Conservation (phyloP, 2,888 invertebrate species). For the Stenurella melanura region DNA sequence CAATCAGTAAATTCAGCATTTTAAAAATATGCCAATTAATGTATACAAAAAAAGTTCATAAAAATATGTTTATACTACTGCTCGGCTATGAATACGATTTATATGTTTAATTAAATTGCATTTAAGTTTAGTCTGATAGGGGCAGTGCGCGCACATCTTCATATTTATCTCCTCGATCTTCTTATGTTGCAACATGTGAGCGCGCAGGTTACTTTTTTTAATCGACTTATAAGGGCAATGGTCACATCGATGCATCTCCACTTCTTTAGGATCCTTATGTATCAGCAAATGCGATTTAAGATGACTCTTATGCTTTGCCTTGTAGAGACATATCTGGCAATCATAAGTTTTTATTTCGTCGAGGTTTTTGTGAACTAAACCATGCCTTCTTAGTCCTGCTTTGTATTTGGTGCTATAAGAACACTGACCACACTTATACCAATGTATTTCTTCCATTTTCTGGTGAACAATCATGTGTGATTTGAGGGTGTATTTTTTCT, state of each 20-base stretch:
- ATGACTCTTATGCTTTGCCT: conserved; percentile 5
- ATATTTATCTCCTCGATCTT: conserved; percentile 7
- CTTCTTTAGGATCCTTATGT: conserved; percentile 18
- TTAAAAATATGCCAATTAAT: no score
- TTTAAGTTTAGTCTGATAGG: conserved; percentile 32
- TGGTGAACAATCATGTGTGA: background rate
- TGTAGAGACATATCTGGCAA: background rate
- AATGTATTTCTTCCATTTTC: background rate
- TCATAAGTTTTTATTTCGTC: background rate
- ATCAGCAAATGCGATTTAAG: background rate
- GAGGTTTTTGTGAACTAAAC: background rate
- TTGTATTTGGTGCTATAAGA: background rate
- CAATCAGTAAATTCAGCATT: no score
- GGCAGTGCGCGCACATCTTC: conserved; percentile 24
- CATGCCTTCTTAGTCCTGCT: background rate
- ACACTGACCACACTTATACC: background rate
- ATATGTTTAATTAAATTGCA: conserved; percentile 30
- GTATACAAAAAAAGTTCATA: no score
- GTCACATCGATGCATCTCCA: conserved; percentile 31
- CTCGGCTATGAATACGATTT: background rate
- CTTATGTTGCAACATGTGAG: conserved; percentile 28
- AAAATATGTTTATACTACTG: no score
- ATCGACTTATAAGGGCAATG: conserved; percentile 27
- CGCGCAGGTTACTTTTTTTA: conserved; percentile 6
- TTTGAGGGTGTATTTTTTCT: background rate